Base-by-base conservation (phyloP, 2,888 invertebrate species). In the Metallyticus violacea region DNA sequence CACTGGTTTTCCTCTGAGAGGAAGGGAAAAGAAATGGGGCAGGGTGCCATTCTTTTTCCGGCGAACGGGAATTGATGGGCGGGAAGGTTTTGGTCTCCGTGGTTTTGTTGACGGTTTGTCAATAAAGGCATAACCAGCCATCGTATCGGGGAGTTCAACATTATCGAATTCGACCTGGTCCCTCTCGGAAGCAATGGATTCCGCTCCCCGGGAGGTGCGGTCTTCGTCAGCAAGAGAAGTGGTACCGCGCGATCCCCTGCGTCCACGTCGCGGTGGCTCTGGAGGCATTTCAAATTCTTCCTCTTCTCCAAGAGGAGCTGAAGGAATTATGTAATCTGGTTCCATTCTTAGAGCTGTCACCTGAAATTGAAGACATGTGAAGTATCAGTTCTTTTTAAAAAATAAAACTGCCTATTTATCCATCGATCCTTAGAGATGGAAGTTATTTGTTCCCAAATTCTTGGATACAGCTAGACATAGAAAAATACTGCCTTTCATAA, bases 71-170 rank as follows among this genome's bases (percentile, higher is more conserved):
- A 94, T 93, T 7, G 94, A 93, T 1, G 94, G 94, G 79, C 94
- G 93, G 27, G 95, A 95, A 30, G 95, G 92, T 86, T 91, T 91
- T 27, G 92, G 92, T 0, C 94, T 93, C 7, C 80, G 26, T 4
- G 87, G 86, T 25, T 86, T 78, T 76, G 86, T 84, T 28, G 91
- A 90, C 4, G 85, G 77, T 40, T 97, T 97, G 86, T 96, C 96
- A 80, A 97, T 95, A 30, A 95, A 94, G 15, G 97, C 96, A 89
- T 97, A 97, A 6, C 97, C 97, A 27, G 93, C 93, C 88, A 92
- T 92, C 40, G 40, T 62, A 28, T 83, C 83, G 79, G 76, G 77
- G 27, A 62, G 81, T 7, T 79, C 81, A 27, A 81, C 26, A 77
- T 87, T 88, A 62, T 91, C 91, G 86, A 90, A 88, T 1, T 92